These are phyloP conservation scores for Oceanodroma leucorhoa DNA, from an alignment of 2,797 vertebrate genomes.

Conservation along the genomic window DNA sequence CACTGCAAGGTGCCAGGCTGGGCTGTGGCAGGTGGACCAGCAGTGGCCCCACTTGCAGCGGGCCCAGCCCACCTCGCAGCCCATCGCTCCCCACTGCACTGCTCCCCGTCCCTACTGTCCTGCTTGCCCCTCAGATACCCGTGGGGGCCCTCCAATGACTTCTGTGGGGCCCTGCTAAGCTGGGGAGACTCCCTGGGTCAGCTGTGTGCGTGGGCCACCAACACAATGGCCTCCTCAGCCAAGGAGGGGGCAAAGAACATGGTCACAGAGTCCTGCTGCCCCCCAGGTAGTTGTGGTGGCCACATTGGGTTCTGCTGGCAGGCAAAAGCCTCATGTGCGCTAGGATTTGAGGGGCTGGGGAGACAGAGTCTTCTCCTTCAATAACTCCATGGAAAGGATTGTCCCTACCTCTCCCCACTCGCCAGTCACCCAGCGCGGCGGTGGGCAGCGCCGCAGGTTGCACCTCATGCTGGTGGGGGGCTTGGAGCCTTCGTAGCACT, in stretches of 20 bases:
- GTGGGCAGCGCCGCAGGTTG: slow-evolving; percentile 93
- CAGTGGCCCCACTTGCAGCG: rapidly evolving
- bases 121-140: not conserved
- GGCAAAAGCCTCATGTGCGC: rapidly evolving
- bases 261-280: rapidly evolving
- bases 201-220: not conserved
- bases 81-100: not conserved
- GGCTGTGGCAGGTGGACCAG: not conserved
- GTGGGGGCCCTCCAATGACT: not conserved
- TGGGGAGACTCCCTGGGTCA: not conserved
- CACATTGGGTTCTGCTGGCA: not conserved
- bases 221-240: not conserved
- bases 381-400: not conserved
- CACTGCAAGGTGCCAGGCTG: rapidly evolving
- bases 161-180: not conserved
- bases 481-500: slow-evolving; percentile 84
- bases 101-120: not conserved
- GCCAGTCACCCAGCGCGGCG: slow-evolving; percentile 89
- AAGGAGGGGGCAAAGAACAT: not conserved
- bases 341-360: not conserved
- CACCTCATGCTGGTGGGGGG: slow-evolving; percentile 93
- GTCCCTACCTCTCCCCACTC: slow-evolving; percentile 92
- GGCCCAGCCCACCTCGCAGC: not conserved
- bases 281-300: not conserved
- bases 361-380: not conserved